Base-by-base conservation (phyloP, 2,113 vertebrate genomes). In the Pogonocichla stellata region DNA sequence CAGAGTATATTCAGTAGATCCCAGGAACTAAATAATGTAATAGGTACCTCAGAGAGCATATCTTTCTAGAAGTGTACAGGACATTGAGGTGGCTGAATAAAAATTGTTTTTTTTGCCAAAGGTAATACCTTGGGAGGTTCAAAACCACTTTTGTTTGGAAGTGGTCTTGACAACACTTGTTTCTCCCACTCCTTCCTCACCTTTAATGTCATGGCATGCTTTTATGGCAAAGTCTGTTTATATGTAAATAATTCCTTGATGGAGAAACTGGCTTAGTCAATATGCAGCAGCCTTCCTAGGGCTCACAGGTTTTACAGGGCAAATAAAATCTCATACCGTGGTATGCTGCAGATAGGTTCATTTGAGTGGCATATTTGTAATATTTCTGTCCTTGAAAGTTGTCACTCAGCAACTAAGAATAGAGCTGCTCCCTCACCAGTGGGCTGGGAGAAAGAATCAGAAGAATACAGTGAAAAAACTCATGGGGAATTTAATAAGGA, bases 161-260 rank as follows among this genome's bases (percentile, higher is more conserved):
- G 36, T 25, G 26, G 26, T 61, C 57, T 92, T 23, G 12, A 38
- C 4, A 15, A 25, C 12, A 23, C 60, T 92, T 88, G 61, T 70
- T 85, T 53, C 25, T 38, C 25, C 45, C 53, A 17, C n/a, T 79
- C 24, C 40, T 42, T 19, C 33, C 26, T 58, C 74, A 6, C 64
- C 34, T 77, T 54, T 28, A 78, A 60, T 92, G 69, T 48, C 40
- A 4, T 17, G 61, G 69, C 43, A 86, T 51, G 29, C 69, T 78
- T 78, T 60, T 69, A 14, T 42, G 87, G 73, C 60, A 57, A 89
- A 69, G n/a, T 45, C 45, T 93, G 65, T 92, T 93, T 92, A 53
- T 80, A 69, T 89, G 77, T 81, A 92, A 91, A 89, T 73, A 80
- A 34, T 79, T 87, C 26, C 31, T 53, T 34, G 53, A 65, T 24